phyloP scores from a whole-genome alignment of 2,797 vertebrate genomes.

The Otolemur crassicaudatus region DNA sequence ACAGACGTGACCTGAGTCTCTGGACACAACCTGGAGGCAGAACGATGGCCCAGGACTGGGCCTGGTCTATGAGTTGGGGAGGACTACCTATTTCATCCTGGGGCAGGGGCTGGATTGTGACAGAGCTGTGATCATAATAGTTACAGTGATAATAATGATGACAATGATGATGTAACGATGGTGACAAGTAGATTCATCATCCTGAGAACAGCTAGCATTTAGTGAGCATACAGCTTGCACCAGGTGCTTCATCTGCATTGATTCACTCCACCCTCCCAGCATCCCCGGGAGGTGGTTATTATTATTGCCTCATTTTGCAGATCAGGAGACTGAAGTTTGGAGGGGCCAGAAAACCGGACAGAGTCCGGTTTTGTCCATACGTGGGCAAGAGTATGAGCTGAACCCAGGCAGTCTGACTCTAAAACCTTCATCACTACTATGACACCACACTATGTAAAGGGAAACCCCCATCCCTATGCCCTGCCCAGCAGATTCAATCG shows the following conservation, averaged over 20 bases:
- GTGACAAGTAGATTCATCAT: neutral
- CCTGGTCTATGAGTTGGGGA: neutral
- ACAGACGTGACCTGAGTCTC: neutral
- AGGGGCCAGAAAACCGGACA: rapidly evolving
- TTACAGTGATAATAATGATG: rapidly evolving
- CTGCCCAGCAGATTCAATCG: neutral
- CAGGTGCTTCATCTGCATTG: rapidly evolving
- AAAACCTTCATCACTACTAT: rapidly evolving
- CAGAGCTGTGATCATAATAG: neutral
- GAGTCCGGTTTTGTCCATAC: too few relatives aligned
- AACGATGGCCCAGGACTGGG: neutral
- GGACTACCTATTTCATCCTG: too few relatives aligned
- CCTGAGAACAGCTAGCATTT: neutral
- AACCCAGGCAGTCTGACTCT: neutral
- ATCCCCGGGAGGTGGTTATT: rapidly evolving
- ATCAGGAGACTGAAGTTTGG: neutral
- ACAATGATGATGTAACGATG: neutral
- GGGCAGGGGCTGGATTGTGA: neutral
- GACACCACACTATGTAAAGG: rapidly evolving
- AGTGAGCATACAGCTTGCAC: rapidly evolving
- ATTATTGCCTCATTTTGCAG: too few relatives aligned
- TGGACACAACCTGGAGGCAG: too few relatives aligned
- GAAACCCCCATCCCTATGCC: rapidly evolving
- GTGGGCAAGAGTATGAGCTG: neutral
- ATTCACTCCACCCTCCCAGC: neutral